phyloP scores from a whole-genome alignment of 2,797 vertebrate genomes.

The Sebastes vulpes region DNA sequence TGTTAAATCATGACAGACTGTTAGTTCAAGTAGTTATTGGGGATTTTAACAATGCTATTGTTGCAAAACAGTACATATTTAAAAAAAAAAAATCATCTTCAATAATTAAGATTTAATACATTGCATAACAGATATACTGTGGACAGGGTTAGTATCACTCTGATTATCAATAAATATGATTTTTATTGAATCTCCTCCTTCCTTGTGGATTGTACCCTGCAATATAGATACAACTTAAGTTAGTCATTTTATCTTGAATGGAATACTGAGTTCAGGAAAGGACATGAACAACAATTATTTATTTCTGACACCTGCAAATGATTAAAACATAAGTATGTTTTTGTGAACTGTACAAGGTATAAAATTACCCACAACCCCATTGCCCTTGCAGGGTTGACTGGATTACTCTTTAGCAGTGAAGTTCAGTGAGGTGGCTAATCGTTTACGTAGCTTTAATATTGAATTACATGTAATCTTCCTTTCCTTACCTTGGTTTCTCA shows the following conservation, averaged over 20 bases:
- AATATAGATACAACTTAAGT: constrained; percentile 24
- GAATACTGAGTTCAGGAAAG: neutral
- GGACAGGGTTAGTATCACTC: neutral
- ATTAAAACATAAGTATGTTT: neutral
- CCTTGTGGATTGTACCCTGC: constrained; percentile 24
- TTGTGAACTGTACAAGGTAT: neutral
- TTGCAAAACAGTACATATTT: neutral
- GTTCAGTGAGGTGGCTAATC: neutral
- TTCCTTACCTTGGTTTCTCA: constrained; percentile 77
- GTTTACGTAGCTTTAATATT: constrained; percentile 34
- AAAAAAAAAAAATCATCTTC: neutral
- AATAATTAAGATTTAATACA: neutral
- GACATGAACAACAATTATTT: neutral
- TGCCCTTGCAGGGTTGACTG: neutral
- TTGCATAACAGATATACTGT: neutral
- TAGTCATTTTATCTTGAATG: neutral
- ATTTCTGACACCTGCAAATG: constrained; percentile 8
- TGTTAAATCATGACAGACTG: neutral
- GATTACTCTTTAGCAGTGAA: constrained; percentile 20
- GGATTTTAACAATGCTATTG: neutral
- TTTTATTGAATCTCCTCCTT: constrained; percentile 16
- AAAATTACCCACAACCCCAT: neutral
- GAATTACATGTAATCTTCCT: neutral
- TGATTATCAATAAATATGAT: neutral
- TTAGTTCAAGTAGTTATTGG: neutral